Evolutionary conservation across 1,140 invertebrate species (phyloP), one percentile per base, ranked within the genome.

Genomic region (Proctacanthus coquilletti): DNA sequence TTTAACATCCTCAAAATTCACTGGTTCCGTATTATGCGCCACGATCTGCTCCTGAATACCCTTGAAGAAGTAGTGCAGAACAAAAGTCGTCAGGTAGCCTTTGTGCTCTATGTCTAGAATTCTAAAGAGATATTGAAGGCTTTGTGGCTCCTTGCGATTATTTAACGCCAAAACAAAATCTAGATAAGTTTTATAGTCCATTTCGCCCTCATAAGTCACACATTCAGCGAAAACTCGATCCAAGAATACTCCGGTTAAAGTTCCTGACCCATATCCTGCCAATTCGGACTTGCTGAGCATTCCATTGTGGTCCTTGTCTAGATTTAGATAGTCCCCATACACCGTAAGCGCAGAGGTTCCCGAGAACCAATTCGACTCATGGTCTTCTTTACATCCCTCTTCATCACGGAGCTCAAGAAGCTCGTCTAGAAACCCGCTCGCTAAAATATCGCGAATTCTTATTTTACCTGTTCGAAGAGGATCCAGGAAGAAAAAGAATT

Each of bases 141-240:
- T 79, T 49, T 92, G 85, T 0, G 88, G 86, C 56, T 95, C 89
- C 40, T 81, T 75, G 15, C 86, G 70, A 65, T 97, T 92, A 60
- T 96, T 89, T 42, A 96, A 61, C 1, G 92, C 92, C 18, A 97
- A 64, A 0, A 94, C 85, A 64, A 97, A 85, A 56, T 97, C 89
- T 14, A 97, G 60, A 62, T 93, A 98, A 0, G 88, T 91, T 64
- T 95, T 95, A 59, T 95, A 98, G 61, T 98, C 93, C 80, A 97
- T 95, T 71, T 97, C 89, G 5, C 86, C 89, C 49, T 89, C 81
- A 55, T 92, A 96, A 0, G 92, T 97, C 1, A 93, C 69, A 50
- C 84, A 93, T 53, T 94, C 89, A 63, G 96, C 86, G 63, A 95
- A 97, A 0, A 96, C 83, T 33, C 89, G 70, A 46, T 92, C 84